Percentiles rank a stretch among this genome's conserved stretches.
These are phyloP conservation scores for Epinotia bilunana DNA, from an alignment of 2,888 invertebrate species.

Conservation along the genomic window DNA sequence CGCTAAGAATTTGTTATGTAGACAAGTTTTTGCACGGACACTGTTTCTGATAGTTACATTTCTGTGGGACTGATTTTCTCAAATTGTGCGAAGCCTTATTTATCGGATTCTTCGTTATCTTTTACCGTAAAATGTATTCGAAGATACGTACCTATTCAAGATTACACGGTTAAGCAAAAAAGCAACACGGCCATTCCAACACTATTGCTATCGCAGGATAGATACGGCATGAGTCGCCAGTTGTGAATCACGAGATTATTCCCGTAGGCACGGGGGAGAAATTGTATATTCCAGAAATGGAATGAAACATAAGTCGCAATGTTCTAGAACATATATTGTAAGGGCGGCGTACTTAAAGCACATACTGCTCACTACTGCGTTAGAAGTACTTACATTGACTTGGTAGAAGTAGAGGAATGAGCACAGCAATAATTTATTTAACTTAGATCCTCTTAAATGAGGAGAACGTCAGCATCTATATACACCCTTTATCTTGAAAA, in stretches of 20 bases:
- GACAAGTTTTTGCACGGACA: not conserved
- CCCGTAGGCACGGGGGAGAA: constrained; percentile 67
- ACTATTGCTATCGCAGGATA: constrained; percentile 47
- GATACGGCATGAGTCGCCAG: constrained; percentile 64
- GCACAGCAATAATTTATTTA: constrained; percentile 13
- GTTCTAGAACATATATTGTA: constrained; percentile 60
- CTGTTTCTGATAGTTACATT: not conserved
- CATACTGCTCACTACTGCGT: not conserved
- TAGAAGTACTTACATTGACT: not conserved
- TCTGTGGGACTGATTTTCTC: not conserved
- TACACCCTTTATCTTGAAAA: not conserved
- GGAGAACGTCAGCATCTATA: not conserved
- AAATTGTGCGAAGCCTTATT: constrained; percentile 1
- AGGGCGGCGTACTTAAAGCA: constrained; percentile 1
- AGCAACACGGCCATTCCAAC: constrained; percentile 16
- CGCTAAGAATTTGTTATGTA: not conserved
- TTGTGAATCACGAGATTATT: constrained; percentile 72
- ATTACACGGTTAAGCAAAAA: constrained; percentile 8
- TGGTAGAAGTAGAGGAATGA: constrained; percentile 1
- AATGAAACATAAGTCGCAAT: constrained; percentile 54
- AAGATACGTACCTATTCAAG: constrained; percentile 6
- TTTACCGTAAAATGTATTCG: constrained; percentile 17
- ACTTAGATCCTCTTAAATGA: constrained; percentile 1
- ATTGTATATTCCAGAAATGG: constrained; percentile 72
- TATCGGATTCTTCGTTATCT: constrained; percentile 6